Conservation (phyloP, 2,797 vertebrate species). For the Meda fulgida region DNA sequence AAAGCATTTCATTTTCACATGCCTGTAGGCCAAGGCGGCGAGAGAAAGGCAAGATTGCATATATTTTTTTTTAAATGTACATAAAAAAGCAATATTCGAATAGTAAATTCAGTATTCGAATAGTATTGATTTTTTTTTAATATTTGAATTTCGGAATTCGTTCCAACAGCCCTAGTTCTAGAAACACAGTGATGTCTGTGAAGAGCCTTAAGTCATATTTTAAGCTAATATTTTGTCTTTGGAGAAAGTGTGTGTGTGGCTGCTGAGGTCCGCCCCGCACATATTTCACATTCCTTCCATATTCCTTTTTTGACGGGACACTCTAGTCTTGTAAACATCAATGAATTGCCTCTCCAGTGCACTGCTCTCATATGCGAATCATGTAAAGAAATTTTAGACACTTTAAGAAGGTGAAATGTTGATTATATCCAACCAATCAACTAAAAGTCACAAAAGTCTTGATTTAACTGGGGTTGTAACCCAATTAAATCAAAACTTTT, state of each 20-base stretch:
- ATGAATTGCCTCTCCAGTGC: background rate
- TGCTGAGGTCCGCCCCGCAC: background rate
- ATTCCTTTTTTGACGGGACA: slow-evolving; percentile 34
- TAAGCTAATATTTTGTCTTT: background rate
- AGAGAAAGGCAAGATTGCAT: too few relatives aligned
- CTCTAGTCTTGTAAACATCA: slow-evolving; percentile 20
- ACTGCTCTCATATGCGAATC: background rate
- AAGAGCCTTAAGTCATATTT: background rate
- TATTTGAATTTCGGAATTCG: too few relatives aligned
- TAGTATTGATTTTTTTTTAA: too few relatives aligned
- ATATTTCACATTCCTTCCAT: slow-evolving; percentile 55
- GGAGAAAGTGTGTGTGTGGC: slow-evolving; percentile 1
- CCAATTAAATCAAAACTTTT: background rate
- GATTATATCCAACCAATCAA: background rate
- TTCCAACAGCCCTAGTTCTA: too few relatives aligned
- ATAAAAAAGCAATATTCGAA: too few relatives aligned
- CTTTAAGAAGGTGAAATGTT: background rate
- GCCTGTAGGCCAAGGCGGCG: too few relatives aligned
- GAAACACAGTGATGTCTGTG: background rate
- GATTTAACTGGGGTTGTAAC: too few relatives aligned
- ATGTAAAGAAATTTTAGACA: background rate
- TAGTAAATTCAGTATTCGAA: too few relatives aligned
- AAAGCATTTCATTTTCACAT: too few relatives aligned
- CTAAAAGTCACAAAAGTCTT: too few relatives aligned
- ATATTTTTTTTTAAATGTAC: too few relatives aligned